Evolutionary conservation across 2,113 vertebrate genomes (phyloP), one percentile per base, ranked within the genome.

Genomic region (Chionodraco myersi): DNA sequence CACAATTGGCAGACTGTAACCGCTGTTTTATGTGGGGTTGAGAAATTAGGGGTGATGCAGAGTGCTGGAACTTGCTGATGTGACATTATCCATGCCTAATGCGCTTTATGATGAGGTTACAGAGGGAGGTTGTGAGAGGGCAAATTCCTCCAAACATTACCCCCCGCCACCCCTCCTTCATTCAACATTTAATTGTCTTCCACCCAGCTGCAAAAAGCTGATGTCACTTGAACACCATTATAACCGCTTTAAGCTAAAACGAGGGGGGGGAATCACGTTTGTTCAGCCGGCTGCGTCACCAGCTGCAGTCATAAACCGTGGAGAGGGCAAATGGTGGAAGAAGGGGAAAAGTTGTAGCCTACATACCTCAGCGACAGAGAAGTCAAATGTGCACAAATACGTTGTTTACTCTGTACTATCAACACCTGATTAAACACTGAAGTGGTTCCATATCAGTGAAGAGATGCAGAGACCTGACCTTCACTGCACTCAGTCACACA

Each of bases 151-250:
- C 6, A 34, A 16, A 84, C 79, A 89, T 72, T 76, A 48, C 5
- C 5, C 47, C 45, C 45, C 60, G 26, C 41, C 48, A 60, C 45
- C 60, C 30, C 41, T 52, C 64, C 72, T 57, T 48, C 36, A 66
- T 86, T 88, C 77, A 90, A 87, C 78, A 83, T 88, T 88, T 91
- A 92, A 92, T 88, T 84, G 83, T 89, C 82, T 75, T 91, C 90
- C 80, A 87, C 53, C 59, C 92, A 94, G 94, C 92, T 94, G 92
- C 85, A 81, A 79, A 30, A 48, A 52, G 79, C 89, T 93, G 91
- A 92, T 92, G 92, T 94, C 90, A 93, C 77, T 91, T 79, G 51
- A 86, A 90, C 54, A 63, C 82, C 65, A 85, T 92, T 87, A 79
- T 78, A 90, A 90, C 66, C 44, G 77, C 71, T 90, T 91, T 83